Conservation (phyloP, 2,113 vertebrate species). For the Microtus montanus region DNA sequence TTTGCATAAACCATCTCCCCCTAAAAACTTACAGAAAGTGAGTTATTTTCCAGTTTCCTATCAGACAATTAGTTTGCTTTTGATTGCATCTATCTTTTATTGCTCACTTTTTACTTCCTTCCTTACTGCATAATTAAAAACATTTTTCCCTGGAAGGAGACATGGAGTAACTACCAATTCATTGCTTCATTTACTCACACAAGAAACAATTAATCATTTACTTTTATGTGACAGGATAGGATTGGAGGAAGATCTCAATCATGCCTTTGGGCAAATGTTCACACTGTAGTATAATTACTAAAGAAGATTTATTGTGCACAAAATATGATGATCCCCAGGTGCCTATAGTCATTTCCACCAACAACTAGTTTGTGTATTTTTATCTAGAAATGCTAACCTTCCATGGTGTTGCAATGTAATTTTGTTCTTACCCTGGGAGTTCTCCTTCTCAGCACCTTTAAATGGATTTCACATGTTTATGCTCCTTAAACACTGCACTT, state of each 20-base stretch:
- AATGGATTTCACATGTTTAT: background rate
- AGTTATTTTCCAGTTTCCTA: background rate
- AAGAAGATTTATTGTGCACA: background rate
- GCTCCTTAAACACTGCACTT: background rate
- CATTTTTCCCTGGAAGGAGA: slow-evolving; percentile 29
- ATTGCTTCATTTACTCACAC: background rate
- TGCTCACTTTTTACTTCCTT: background rate
- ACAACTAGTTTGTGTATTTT: background rate
- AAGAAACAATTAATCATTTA: slow-evolving; percentile 1
- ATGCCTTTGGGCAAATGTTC: background rate
- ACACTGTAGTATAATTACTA: background rate
- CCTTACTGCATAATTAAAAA: background rate
- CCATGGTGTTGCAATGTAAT: background rate
- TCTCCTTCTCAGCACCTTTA: background rate
- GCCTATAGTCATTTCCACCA: background rate
- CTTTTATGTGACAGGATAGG: background rate
- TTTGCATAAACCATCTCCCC: background rate
- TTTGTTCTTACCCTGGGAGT: background rate
- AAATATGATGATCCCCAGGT: background rate
- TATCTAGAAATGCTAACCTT: background rate
- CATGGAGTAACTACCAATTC: background rate
- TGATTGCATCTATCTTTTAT: background rate
- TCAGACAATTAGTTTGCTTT: background rate
- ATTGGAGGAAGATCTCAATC: background rate
- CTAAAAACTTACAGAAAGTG: background rate